These are phyloP conservation scores for Orthosia gracilis DNA, from an alignment of 2,888 invertebrate species.

Conservation along the genomic window DNA sequence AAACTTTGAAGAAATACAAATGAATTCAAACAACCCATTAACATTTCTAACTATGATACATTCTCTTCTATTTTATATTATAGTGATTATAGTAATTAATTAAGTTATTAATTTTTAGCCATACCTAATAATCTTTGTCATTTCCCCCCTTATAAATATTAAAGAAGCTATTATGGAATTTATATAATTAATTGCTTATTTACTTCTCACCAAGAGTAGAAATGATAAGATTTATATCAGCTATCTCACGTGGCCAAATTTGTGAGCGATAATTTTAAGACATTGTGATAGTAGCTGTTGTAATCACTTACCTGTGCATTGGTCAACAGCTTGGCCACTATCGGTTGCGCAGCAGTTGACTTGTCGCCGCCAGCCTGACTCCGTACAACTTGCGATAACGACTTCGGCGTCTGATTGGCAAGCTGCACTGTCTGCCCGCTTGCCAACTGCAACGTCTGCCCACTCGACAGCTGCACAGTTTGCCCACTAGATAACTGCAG, in stretches of 20 bases:
- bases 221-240: slow-evolving; percentile 18
- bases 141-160: not conserved
- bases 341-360: slow-evolving; percentile 85
- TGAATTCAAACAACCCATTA: not conserved
- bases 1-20: too few relatives aligned
- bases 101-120: not conserved
- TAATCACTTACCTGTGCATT: slow-evolving; percentile 91
- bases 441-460: slow-evolving; percentile 82
- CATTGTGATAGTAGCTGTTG: not conserved
- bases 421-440: slow-evolving; percentile 84
- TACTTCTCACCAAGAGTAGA: not conserved
- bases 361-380: slow-evolving; percentile 82
- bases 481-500: slow-evolving; percentile 83
- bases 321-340: slow-evolving; percentile 94
- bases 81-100: not conserved
- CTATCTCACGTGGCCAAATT: not conserved
- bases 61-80: too few relatives aligned
- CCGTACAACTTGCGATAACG: slow-evolving; percentile 83
- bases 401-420: slow-evolving; percentile 81
- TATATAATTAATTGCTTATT: not conserved
- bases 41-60: not conserved
- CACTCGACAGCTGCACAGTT: slow-evolving; percentile 81
- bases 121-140: not conserved
- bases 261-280: slow-evolving; percentile 10
- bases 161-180: not conserved